Conservation (phyloP, 2,113 vertebrate genomes). For the Leuciscus idus region DNA sequence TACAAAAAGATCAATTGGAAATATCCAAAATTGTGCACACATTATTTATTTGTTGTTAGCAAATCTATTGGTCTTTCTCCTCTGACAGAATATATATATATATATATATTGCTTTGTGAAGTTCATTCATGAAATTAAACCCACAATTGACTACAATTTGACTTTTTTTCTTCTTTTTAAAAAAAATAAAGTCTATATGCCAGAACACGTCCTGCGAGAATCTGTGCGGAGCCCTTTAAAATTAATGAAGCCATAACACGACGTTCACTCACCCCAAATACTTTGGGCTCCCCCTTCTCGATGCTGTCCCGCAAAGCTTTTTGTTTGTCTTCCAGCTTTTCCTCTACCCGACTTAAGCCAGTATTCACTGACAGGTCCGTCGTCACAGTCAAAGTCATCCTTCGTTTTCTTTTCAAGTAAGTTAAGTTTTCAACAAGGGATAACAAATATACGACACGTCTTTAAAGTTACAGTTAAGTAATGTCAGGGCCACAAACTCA, state of each 20-base stretch:
- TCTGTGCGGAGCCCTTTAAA: background rate
- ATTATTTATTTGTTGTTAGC: background rate
- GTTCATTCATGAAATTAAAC: background rate
- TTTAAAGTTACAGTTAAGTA: background rate
- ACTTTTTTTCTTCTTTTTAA: background rate
- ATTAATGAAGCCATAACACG: background rate
- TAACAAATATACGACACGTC: background rate
- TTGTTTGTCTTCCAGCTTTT: conserved; percentile 66
- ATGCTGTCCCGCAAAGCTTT: conserved; percentile 60
- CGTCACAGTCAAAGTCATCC: conserved; percentile 71
- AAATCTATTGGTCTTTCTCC: background rate
- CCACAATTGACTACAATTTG: background rate
- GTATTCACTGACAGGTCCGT: conserved; percentile 71
- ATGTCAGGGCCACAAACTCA: background rate
- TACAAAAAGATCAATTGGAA: no score
- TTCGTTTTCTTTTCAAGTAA: conserved; percentile 7
- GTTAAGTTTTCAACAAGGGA: background rate
- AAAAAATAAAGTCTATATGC: no score
- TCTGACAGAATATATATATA: no score
- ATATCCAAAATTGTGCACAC: background rate
- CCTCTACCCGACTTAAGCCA: conserved; percentile 57
- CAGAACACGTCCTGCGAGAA: background rate
- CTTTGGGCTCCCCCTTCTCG: conserved; percentile 71
- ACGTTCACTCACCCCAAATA: conserved; percentile 71
- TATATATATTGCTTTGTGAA: background rate